Evolutionary conservation across 2,113 vertebrate genomes (phyloP).

Genomic region (Notothenia rossii): DNA sequence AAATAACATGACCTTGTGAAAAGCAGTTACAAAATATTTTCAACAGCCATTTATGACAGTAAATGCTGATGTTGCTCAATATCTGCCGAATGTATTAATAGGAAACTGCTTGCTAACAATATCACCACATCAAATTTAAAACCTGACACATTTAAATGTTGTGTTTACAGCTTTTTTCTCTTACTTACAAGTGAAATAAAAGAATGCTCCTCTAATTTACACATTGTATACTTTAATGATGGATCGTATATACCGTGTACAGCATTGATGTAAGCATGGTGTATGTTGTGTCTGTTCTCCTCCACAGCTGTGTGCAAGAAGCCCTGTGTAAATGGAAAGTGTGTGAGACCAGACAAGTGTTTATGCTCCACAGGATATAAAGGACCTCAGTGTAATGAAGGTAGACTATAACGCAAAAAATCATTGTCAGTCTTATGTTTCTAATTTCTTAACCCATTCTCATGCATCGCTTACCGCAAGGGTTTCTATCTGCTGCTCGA

Average conservation of each 20-base stretch:
- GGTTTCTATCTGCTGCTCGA: slow-evolving; percentile 54
- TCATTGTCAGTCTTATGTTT: slow-evolving; percentile 44
- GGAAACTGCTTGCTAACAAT: neutral
- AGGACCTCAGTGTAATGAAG: slow-evolving; percentile 76
- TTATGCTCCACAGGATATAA: slow-evolving; percentile 72
- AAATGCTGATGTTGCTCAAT: neutral
- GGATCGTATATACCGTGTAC: neutral
- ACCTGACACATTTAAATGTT: neutral
- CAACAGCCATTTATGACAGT: neutral
- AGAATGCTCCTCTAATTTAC: neutral
- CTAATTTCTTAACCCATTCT: slow-evolving; percentile 60
- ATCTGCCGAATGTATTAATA: neutral
- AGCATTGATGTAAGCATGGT: neutral
- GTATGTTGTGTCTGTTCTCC: slow-evolving; percentile 19
- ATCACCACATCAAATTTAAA: neutral
- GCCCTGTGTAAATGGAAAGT: slow-evolving; percentile 72
- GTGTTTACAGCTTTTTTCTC: slow-evolving; percentile 6
- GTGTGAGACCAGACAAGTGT: slow-evolving; percentile 74
- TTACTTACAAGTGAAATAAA: neutral
- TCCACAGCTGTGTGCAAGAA: slow-evolving; percentile 71
- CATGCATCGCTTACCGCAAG: slow-evolving; percentile 57
- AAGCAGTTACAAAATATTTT: neutral
- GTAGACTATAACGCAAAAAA: slow-evolving; percentile 55
- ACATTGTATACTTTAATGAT: neutral
- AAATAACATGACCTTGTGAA: too few relatives aligned